Evolutionary conservation across 1,140 invertebrate species (phyloP).

Genomic region (Mamestra configurata): DNA sequence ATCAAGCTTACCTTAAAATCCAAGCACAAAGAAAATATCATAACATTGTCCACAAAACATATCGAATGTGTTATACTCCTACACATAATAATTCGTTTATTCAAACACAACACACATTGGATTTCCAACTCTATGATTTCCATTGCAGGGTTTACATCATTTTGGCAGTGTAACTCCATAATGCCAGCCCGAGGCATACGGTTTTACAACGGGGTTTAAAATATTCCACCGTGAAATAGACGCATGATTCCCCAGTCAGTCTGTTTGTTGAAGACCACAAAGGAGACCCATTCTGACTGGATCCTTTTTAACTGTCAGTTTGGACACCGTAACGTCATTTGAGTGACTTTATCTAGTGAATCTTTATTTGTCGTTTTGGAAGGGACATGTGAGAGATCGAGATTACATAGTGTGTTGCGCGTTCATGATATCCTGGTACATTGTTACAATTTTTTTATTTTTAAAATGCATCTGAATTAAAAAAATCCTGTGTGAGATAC

Average conservation of each 20-base stretch:
- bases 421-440: neutral
- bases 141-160: neutral
- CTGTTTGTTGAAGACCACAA: slow-evolving; percentile 15
- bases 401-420: neutral
- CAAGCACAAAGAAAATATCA: slow-evolving; percentile 30
- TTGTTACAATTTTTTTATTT: neutral
- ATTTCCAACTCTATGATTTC: neutral
- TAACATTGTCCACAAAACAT: slow-evolving; percentile 30
- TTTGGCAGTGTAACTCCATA: neutral
- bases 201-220: slow-evolving; percentile 24
- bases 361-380: slow-evolving; percentile 4
- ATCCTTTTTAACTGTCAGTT: slow-evolving; percentile 27
- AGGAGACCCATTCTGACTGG: slow-evolving; percentile 14
- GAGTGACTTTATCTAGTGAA: slow-evolving; percentile 19
- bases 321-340: slow-evolving; percentile 1
- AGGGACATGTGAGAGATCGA: neutral
- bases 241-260: neutral
- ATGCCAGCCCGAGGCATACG: neutral
- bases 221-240: slow-evolving; percentile 25
- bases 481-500: too few species aligned
- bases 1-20: slow-evolving; percentile 24
- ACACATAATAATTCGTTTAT: slow-evolving; percentile 26
- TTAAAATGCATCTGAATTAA: too few species aligned
- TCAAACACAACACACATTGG: too few species aligned
- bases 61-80: slow-evolving; percentile 31